Base-by-base conservation (phyloP, 1,140 invertebrate species). In the Sesamia nonagrioides region DNA sequence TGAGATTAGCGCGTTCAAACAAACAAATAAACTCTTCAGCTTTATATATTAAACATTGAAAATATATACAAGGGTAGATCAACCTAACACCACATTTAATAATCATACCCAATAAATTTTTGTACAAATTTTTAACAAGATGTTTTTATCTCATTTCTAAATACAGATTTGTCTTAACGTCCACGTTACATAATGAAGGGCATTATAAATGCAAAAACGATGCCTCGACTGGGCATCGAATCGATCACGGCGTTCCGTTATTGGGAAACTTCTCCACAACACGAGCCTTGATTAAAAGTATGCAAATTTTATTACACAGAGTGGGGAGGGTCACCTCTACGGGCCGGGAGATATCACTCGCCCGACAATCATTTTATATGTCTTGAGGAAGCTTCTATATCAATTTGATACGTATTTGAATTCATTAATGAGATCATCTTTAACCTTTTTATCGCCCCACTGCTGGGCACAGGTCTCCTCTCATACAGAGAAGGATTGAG, bases 221-320 rank as follows among this genome's bases (percentile, higher is more conserved):
- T 78, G 71, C 52, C 60, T 54, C 88, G 87, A 84, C 85, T 83
- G 88, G 83, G 72, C 84, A 87, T 85, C 86, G 89, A 88, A 93
- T 94, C 94, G 93, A 91, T 95, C 91, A 92, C 88, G 88, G 86
- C 86, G 87, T 85, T 86, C 86, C 94, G 90, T 94, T 95, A 95
- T 95, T 95, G 95, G 93, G 90, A 95, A 95, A 95, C 93, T 95
- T 95, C 94, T 95, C 94, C 92, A 89, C 93, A 94, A 95, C 95
- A 95, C 89, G 93, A 89, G 87, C 94, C 94, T 95, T 95, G 95
- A 95, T 95, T 95, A 95, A 95, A 95, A 95, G 94, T 95, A 95
- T 95, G 95, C 95, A 95, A 95, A 95, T 95, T 95, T 95, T 95
- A 95, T 95, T 95, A 95, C 91, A 91, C 93, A 89, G 90, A 88